phyloP scores from a whole-genome alignment of 2,888 invertebrate genomes.

The Pandemis cinnamomeana region DNA sequence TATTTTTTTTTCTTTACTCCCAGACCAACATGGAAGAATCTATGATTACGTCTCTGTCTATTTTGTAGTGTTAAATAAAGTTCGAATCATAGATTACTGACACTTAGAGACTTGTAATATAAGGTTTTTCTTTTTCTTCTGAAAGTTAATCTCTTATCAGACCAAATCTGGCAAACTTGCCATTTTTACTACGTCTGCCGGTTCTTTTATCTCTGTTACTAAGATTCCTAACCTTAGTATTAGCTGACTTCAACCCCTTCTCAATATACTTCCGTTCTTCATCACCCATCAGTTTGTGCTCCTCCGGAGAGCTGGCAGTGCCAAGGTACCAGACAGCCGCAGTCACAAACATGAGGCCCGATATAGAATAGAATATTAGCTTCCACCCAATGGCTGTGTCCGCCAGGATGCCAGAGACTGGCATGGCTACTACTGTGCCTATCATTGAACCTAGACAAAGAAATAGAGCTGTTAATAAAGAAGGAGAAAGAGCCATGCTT shows the following conservation, averaged over 20 bases:
- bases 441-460: conserved; percentile 84
- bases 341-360: conserved; percentile 82
- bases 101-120: no score
- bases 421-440: conserved; percentile 88
- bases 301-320: conserved; percentile 85
- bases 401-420: conserved; percentile 86
- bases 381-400: conserved; percentile 86
- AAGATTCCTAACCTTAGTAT: conserved; percentile 79
- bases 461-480: neutral
- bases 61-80: no score
- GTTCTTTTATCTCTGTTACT: no score
- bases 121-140: no score
- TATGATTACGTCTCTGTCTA: no score
- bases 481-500: no score
- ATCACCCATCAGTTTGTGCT: conserved; percentile 81
- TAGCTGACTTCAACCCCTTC: conserved; percentile 80
- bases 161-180: no score
- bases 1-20: no score
- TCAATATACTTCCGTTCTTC: conserved; percentile 86
- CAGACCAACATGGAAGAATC: no score
- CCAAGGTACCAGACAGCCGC: conserved; percentile 81
- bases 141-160: no score
- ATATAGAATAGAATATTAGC: conserved; percentile 87
- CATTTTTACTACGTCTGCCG: no score
- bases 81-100: no score